Evolutionary conservation across 2,888 invertebrate genomes (phyloP).

Genomic region (Elmis aenea): DNA sequence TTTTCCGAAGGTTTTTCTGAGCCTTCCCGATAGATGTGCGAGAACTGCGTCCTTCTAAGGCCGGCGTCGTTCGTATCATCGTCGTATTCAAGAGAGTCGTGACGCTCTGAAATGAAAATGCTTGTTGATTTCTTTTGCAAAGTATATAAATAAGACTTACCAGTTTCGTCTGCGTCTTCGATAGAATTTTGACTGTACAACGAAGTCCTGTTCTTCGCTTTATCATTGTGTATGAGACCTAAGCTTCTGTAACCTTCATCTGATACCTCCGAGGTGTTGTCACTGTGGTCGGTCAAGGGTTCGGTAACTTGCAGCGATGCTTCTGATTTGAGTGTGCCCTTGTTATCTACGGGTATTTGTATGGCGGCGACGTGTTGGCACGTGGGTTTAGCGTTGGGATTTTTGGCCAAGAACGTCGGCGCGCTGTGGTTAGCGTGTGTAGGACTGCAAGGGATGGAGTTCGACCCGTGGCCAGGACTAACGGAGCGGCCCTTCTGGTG

Average conservation of each 20-base stretch:
- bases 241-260: slow-evolving; percentile 81
- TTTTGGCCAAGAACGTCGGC: slow-evolving; percentile 24
- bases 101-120: slow-evolving; percentile 56
- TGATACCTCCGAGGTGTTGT: slow-evolving; percentile 79
- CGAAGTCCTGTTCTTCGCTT: slow-evolving; percentile 55
- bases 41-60: slow-evolving; percentile 65
- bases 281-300: slow-evolving; percentile 54
- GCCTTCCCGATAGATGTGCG: slow-evolving; percentile 57
- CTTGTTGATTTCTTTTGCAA: slow-evolving; percentile 5
- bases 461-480: slow-evolving; percentile 16
- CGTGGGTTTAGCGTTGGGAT: no score
- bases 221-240: slow-evolving; percentile 60
- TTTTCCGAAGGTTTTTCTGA: slow-evolving; percentile 18
- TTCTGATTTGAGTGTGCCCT: slow-evolving; percentile 45
- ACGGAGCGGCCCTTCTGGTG: slow-evolving; percentile 8
- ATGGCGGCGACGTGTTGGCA: slow-evolving; percentile 51
- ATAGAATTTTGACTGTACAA: slow-evolving; percentile 68
- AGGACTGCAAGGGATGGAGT: slow-evolving; percentile 17
- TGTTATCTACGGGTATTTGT: slow-evolving; percentile 45
- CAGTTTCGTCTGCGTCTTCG: slow-evolving; percentile 67
- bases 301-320: slow-evolving; percentile 38
- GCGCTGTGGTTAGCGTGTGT: slow-evolving; percentile 22
- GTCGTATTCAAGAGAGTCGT: slow-evolving; percentile 52
- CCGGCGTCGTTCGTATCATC: slow-evolving; percentile 66
- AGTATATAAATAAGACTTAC: slow-evolving; percentile 48